phyloP scores from a whole-genome alignment of 2,113 vertebrate genomes.

The Malurus elegans region DNA sequence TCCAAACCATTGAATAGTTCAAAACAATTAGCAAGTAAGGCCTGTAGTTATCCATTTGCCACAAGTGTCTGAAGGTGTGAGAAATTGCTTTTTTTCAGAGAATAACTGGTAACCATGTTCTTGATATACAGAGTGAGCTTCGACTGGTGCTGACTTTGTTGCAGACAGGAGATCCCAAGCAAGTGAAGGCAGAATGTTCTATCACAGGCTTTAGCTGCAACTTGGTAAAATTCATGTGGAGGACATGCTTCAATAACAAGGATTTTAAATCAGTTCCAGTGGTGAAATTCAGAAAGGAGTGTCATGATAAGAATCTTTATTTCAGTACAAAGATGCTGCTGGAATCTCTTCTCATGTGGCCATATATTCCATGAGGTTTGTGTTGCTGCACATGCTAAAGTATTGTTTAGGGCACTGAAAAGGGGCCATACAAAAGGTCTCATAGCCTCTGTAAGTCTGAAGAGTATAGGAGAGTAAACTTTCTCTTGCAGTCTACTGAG shows the following conservation, averaged over 20 bases:
- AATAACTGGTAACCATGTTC: neutral
- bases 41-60: neutral
- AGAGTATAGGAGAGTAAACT: neutral
- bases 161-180: neutral
- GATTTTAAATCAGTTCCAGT: neutral
- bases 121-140: neutral
- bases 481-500: neutral
- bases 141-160: neutral
- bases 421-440: neutral
- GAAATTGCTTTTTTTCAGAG: neutral
- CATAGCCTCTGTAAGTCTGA: neutral
- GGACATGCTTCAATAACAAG: neutral
- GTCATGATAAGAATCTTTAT: neutral
- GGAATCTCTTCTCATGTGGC: neutral
- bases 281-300: neutral
- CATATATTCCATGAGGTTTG: neutral
- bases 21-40: neutral
- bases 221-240: rapidly evolving
- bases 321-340: neutral
- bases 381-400: neutral
- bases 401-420: neutral
- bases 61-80: neutral
- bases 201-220: neutral
- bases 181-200: neutral
- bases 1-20: neutral